These are phyloP conservation scores for Gadopsis marmoratus DNA, from an alignment of 2,797 vertebrate species.

Conservation along the genomic window DNA sequence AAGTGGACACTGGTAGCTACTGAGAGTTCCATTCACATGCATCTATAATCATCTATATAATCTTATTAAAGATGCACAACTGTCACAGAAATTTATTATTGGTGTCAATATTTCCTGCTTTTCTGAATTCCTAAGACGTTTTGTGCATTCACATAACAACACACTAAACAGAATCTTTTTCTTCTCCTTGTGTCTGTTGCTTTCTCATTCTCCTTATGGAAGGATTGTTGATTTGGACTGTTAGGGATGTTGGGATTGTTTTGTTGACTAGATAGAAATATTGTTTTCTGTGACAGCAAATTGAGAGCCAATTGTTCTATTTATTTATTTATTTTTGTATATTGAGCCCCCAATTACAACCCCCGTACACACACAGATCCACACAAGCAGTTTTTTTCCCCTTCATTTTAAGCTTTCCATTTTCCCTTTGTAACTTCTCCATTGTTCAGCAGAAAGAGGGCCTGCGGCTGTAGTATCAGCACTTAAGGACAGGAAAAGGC, in stretches of 20 bases:
- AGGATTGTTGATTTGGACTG: constrained; percentile 9
- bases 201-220: background rate
- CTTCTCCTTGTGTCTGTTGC: background rate
- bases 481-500: constrained; percentile 30
- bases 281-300: constrained; percentile 27
- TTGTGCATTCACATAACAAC: constrained; percentile 1
- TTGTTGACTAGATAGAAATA: constrained; percentile 1
- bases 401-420: background rate
- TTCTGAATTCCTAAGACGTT: background rate
- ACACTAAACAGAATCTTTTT: background rate
- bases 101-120: background rate
- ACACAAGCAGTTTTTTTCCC: background rate
- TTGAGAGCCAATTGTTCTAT: background rate
- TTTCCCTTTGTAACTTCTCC: background rate
- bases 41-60: background rate
- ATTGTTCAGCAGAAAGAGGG: constrained; percentile 10
- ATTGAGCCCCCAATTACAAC: background rate
- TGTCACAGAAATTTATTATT: background rate
- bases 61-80: background rate
- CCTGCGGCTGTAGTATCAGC: background rate
- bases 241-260: constrained; percentile 15
- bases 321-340: constrained; percentile 4
- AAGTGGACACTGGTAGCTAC: background rate
- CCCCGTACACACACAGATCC: background rate
- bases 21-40: background rate